phyloP scores from a whole-genome alignment of 2,888 invertebrate species.

The Marronus borbonicus region DNA sequence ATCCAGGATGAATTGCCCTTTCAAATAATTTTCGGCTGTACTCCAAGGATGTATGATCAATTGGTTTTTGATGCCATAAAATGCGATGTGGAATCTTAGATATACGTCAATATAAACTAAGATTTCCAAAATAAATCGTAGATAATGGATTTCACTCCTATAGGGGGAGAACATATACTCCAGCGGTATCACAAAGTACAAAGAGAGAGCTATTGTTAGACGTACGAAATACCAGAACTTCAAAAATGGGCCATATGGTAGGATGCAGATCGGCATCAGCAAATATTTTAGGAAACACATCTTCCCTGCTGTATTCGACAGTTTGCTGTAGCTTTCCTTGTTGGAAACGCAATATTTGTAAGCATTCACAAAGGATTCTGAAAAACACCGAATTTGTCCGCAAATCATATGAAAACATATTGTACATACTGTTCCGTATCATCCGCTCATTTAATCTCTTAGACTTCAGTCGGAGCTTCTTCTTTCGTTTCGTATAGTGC shows the following conservation, averaged over 20 bases:
- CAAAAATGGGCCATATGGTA: constrained; percentile 61
- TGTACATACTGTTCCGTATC: background rate
- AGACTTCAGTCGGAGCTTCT: constrained; percentile 42
- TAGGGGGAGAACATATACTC: constrained; percentile 55
- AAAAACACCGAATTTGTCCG: constrained; percentile 27
- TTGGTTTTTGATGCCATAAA: constrained; percentile 71
- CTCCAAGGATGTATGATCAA: constrained; percentile 73
- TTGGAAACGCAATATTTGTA: constrained; percentile 55
- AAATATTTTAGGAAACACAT: constrained; percentile 60
- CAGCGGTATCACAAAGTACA: constrained; percentile 54
- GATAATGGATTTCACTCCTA: constrained; percentile 47
- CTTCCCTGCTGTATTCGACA: constrained; percentile 57
- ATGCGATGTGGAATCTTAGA: constrained; percentile 73
- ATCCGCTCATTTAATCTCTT: constrained; percentile 44
- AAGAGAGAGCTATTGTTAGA: constrained; percentile 47
- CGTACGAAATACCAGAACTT: constrained; percentile 59
- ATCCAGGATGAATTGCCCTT: constrained; percentile 71
- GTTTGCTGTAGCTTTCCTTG: constrained; percentile 56
- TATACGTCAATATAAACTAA: constrained; percentile 72
- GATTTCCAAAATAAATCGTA: constrained; percentile 68
- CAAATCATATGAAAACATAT: constrained; percentile 3
- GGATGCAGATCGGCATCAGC: constrained; percentile 60
- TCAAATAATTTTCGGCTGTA: constrained; percentile 72
- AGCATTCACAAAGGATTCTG: constrained; percentile 59
- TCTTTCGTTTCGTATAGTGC: constrained; percentile 47